phyloP scores from a whole-genome alignment of 2,888 invertebrate species.

The Unio delphinus region DNA sequence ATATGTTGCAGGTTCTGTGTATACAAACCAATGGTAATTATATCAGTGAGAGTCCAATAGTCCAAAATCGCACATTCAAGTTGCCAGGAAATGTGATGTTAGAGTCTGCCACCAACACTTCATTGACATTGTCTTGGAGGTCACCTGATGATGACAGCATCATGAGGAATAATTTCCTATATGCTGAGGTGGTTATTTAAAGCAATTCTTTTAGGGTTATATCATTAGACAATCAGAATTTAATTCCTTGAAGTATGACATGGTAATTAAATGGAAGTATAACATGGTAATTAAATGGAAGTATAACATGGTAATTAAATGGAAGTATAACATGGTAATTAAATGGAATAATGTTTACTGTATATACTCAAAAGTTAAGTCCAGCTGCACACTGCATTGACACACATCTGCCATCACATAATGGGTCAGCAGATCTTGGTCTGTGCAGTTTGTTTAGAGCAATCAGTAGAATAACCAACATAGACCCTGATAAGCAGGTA shows the following conservation, averaged over 20 bases:
- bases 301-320: slow-evolving; percentile 5
- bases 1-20: slow-evolving; percentile 41
- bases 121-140: slow-evolving; percentile 81
- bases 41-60: slow-evolving; percentile 75
- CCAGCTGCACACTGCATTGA: too few relatives aligned
- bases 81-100: slow-evolving; percentile 80
- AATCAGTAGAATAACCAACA: too few relatives aligned
- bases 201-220: too few relatives aligned
- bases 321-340: slow-evolving; percentile 6
- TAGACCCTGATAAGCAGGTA: too few relatives aligned
- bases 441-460: too few relatives aligned
- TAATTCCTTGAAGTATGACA: slow-evolving; percentile 1
- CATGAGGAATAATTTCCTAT: slow-evolving; percentile 38
- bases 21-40: slow-evolving; percentile 36
- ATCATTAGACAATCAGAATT: too few relatives aligned
- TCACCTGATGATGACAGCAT: slow-evolving; percentile 75
- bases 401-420: too few relatives aligned
- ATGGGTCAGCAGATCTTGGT: too few relatives aligned
- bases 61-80: slow-evolving; percentile 80
- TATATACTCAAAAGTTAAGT: too few relatives aligned
- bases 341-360: not conserved
- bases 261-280: slow-evolving; percentile 2
- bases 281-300: slow-evolving; percentile 4
- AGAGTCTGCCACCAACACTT: slow-evolving; percentile 62
- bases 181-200: slow-evolving; percentile 7